Base-by-base conservation (phyloP, 2,113 vertebrate species). In the Myotis davidii region DNA sequence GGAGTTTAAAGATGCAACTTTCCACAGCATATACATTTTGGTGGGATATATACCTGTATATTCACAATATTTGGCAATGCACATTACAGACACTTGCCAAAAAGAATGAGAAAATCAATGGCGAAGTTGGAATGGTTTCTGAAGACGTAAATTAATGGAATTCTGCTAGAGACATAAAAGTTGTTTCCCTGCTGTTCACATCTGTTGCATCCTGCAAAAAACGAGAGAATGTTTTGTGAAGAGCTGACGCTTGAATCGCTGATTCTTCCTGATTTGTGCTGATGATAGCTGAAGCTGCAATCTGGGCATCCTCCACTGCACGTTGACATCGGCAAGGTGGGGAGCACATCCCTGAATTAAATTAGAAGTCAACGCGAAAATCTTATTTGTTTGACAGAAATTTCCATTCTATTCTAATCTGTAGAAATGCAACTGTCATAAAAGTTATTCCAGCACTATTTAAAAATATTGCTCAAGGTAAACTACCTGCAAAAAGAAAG, bases 161-260 rank as follows among this genome's bases (percentile, higher is more conserved):
- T 96, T 92, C 37, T 84, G 9, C 50, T 54, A 50, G 61, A 79
- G 79, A 77, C 32, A 42, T 81, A 61, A 86, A 96, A 70, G 37
- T 95, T 92, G 64, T 88, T 91, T 86, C 13, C 76, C 73, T 94
- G 92, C 65, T 94, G 85, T 88, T 96, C 77, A 92, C 92, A 95
- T 90, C 92, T 96, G 90, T 92, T 96, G 93, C 93, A 94, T 79
- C 34, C 23, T 20, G 20, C 50, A n/a, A 70, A n/a, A 84, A 16
- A 73, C 45, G 4, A 45, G 93, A 45, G 94, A 90, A 56, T 45
- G 14, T 56, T 81, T 27, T 90, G n/a, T 74, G 77, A 92, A 95
- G 39, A 97, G 65, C 48, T 81, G 42, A 52, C 11, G 56, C 37
- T 73, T 69, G 34, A 39, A 59, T 65, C 2, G 0, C 61, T 42